phyloP scores from a whole-genome alignment of 2,888 invertebrate genomes.

The Capitulum mitella region DNA sequence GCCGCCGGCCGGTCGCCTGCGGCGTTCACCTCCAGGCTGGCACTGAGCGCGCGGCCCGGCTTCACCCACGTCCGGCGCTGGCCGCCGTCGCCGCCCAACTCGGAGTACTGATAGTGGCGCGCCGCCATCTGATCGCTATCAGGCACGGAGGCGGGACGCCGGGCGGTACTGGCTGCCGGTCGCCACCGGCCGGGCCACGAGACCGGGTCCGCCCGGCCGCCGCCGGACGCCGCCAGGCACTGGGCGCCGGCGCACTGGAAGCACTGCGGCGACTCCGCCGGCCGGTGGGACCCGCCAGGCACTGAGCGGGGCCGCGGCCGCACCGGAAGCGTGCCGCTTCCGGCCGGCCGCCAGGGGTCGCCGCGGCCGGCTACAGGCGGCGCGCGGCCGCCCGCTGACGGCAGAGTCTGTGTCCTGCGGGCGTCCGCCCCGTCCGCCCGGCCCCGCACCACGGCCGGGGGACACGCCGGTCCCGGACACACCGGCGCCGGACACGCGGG shows the following conservation, averaged over 20 bases:
- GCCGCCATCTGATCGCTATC: background rate
- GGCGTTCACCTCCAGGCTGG: background rate
- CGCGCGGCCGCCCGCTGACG: background rate
- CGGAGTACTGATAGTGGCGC: constrained; percentile 1
- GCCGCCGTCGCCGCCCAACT: background rate
- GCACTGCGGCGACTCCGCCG: constrained; percentile 10
- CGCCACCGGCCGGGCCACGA: background rate
- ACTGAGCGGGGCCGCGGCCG: constrained; percentile 8
- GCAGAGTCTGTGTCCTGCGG: background rate
- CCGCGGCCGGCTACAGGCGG: background rate
- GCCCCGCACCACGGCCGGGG: background rate
- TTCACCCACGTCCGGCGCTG: background rate
- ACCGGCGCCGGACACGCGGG: background rate
- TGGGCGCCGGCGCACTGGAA: constrained; percentile 6
- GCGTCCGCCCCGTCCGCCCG: background rate
- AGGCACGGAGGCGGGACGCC: background rate
- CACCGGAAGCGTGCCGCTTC: background rate
- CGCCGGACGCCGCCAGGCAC: background rate
- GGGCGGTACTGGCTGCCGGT: background rate
- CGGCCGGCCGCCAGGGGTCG: background rate
- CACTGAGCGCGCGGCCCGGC: background rate
- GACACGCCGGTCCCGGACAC: background rate
- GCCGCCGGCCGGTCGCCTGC: background rate
- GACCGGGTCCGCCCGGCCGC: background rate
- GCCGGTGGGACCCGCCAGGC: background rate